Evolutionary conservation across 2,113 vertebrate species (phyloP), one percentile per base, ranked within the genome.

Genomic region (Nesoenas mayeri): DNA sequence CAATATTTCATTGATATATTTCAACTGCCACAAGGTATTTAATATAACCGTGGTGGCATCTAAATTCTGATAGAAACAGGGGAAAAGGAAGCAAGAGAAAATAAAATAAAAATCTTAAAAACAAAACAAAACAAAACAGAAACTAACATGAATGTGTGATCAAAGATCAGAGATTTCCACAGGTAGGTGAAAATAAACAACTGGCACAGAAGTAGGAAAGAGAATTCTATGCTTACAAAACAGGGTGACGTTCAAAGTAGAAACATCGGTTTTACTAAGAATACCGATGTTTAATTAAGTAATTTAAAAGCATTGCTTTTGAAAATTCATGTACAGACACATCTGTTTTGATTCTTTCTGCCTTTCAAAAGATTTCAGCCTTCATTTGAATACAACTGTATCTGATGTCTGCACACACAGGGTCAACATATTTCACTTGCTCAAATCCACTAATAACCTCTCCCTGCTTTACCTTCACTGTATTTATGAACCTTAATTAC

Each of bases 281-380:
- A 21, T 7, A 53, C 0, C 4, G 9, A 3, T 20, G 10, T 36
- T 88, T 70, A 54, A 91, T 72, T 42, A 36, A 77, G 7, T 17
- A 54, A 70, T 62, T 79, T 81, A 16, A 87, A 94, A 67, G 3
- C 2, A 65, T 47, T 86, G 7, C 42, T 89, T 85, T 71, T 20
- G 6, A 82, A 87, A 94, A 70, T 20, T 2, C 50, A 90, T 56
- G 42, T 65, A 93, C 71, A 75, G n/a, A 71, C 6, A 79, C 10
- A 54, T 66, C 31, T 67, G 25, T 4, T 78, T 87, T 92, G 48
- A 94, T 26, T 34, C 16, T 95, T 95, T 67, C 64, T 87, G 32
- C 36, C 20, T 88, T 91, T 84, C 65, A 90, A 61, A 92, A 6
- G 22, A 84, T 95, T 94, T 69, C 69, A 92, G 53, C 58, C 26